Conservation (phyloP, 64 coral and sea anemone genomes). For the Platygyra sinensis region DNA sequence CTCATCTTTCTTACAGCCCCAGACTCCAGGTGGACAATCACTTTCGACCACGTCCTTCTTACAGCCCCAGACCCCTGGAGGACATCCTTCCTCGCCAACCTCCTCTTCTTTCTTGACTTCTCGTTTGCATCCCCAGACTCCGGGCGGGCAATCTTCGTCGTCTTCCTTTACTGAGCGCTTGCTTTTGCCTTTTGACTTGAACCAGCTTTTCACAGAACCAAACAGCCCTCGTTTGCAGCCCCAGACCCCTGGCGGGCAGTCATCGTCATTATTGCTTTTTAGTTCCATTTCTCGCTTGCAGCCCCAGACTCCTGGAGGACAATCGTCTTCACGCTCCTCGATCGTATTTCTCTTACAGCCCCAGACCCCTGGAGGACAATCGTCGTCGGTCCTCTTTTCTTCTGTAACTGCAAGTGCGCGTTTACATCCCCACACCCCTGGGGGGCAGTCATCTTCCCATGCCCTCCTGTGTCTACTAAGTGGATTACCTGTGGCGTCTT, state of each 20-base stretch:
- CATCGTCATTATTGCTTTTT: slow-evolving; percentile 1
- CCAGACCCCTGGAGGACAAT: slow-evolving; percentile 54
- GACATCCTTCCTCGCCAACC: slow-evolving; percentile 24
- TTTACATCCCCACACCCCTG: slow-evolving; percentile 64
- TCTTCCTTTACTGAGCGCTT: slow-evolving; percentile 11
- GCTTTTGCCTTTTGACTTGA: not conserved
- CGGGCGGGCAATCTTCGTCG: slow-evolving; percentile 39
- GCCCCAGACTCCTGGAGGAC: slow-evolving; percentile 40
- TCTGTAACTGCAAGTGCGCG: not conserved
- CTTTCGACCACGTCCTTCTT: slow-evolving; percentile 12
- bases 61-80: slow-evolving; percentile 45
- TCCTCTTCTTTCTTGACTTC: slow-evolving; percentile 23
- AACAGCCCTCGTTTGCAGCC: slow-evolving; percentile 54
- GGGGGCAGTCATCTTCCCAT: slow-evolving; percentile 39
- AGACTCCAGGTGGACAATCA: slow-evolving; percentile 31
- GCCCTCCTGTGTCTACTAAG: slow-evolving; percentile 3
- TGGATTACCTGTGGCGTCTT: slow-evolving; percentile 3
- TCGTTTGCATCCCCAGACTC: slow-evolving; percentile 68
- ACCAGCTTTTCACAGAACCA: slow-evolving; percentile 28
- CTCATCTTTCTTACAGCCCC: slow-evolving; percentile 46
- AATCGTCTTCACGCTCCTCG: slow-evolving; percentile 12
- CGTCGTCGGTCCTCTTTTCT: not conserved
- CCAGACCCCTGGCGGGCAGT: slow-evolving; percentile 63
- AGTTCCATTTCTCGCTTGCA: slow-evolving; percentile 7
- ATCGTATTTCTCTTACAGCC: slow-evolving; percentile 53